Evolutionary conservation across 1,140 invertebrate genomes (phyloP).

Genomic region (Gerris buenoi): DNA sequence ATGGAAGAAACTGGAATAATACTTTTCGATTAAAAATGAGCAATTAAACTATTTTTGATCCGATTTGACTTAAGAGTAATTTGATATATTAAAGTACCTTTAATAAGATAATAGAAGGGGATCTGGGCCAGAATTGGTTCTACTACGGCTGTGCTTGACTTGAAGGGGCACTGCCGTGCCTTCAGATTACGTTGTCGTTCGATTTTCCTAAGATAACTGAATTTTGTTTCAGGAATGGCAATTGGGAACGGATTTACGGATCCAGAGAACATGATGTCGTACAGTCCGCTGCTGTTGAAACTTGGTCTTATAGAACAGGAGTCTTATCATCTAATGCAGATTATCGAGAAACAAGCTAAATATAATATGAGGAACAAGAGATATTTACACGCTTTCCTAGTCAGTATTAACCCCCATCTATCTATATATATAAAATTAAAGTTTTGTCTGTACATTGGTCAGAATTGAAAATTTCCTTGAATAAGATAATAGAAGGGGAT

Average conservation of each 20-base stretch:
- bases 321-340: not conserved
- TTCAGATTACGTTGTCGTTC: no score
- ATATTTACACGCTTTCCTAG: not conserved
- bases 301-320: not conserved
- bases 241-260: constrained; percentile 3
- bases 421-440: no score
- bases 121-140: no score
- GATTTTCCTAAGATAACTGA: no score
- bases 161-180: no score
- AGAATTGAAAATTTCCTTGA: no score
- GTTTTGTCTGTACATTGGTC: no score
- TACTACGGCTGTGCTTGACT: not conserved
- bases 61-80: not conserved
- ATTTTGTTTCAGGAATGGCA: not conserved
- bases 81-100: not conserved
- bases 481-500: no score
- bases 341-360: not conserved
- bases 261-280: not conserved
- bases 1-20: constrained; percentile 1
- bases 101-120: no score
- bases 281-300: not conserved
- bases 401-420: no score
- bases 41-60: not conserved
- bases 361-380: not conserved
- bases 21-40: not conserved